phyloP scores from a whole-genome alignment of 1,140 invertebrate species.

The Goniozus legneri region DNA sequence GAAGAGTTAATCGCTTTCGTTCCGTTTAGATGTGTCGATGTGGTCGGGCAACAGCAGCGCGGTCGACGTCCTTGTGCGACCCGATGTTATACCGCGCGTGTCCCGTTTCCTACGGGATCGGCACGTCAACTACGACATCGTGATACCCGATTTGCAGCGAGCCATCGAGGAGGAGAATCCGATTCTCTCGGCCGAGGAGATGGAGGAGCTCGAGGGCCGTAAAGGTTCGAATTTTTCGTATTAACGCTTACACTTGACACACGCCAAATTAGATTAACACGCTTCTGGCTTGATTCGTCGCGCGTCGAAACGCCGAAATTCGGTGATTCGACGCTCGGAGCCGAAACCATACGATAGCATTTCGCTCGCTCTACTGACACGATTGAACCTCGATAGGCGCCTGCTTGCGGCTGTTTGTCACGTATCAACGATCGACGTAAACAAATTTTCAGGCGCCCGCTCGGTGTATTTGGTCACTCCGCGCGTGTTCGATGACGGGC shows the following conservation, averaged over 20 bases:
- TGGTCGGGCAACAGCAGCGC: constrained; percentile 66
- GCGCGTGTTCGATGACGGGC: no score
- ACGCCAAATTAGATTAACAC: no score
- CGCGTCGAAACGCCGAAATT: no score
- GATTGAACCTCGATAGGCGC: constrained; percentile 6
- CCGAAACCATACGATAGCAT: not conserved
- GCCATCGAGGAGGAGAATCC: constrained; percentile 78
- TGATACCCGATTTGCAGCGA: constrained; percentile 72
- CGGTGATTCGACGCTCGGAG: no score
- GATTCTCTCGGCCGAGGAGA: constrained; percentile 57
- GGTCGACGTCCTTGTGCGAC: constrained; percentile 67
- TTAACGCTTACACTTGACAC: no score
- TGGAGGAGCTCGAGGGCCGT: constrained; percentile 65
- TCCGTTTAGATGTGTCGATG: constrained; percentile 60
- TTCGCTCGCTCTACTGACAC: constrained; percentile 12
- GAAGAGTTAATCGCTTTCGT: no score
- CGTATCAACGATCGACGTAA: constrained; percentile 9
- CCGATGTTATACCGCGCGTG: constrained; percentile 55
- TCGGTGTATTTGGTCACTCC: no score
- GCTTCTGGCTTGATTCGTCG: no score
- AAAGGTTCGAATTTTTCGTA: constrained; percentile 57
- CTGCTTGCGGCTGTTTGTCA: no score
- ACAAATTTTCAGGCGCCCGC: no score
- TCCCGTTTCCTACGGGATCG: constrained; percentile 39
- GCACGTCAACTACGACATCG: constrained; percentile 57